Evolutionary conservation across 1,140 invertebrate species (phyloP), one percentile per base, ranked within the genome.

Genomic region (Drosophila pallidifrons): DNA sequence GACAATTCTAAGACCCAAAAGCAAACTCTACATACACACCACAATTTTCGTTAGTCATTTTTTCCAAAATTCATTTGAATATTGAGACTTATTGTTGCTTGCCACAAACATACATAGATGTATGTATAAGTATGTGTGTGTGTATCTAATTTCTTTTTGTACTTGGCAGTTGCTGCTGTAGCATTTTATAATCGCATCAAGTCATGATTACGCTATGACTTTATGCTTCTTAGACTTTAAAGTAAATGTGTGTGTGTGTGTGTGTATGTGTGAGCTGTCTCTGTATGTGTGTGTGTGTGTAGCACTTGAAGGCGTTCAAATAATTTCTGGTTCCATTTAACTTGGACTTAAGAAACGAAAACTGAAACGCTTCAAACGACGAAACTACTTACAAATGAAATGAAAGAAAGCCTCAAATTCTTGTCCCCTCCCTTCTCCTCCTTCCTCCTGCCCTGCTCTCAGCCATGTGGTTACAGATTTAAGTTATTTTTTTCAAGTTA

Each of bases 281-380:
- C 16, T 67, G 16, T 71, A 15, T 79, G 66, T 76, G 63, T 79
- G 49, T 80, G 67, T 76, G 68, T 64, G 60, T 76, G 49, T 25
- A 70, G 85, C 81, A 89, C 85, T 88, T 88, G 85, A 88, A 85
- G 85, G 85, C 85, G 86, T 88, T 81, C 81, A 75, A 89, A 89
- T 89, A 89, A 88, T 85, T 88, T 88, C 46, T 88, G 85, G 85
- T 88, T 88, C 85, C 85, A 88, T 88, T 88, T 88, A 88, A 88
- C 81, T 88, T 89, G 77, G 85, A 79, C 81, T 88, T 88, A 89
- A 88, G 88, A 72, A 71, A 74, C 76, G 43, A 77, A 85, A 70
- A 79, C 74, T 70, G 59, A 75, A 85, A 77, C 58, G 82, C 83
- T 82, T 82, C 83, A 85, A 88, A 88, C 81, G 57, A 57, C 32